phyloP scores from a whole-genome alignment of 2,888 invertebrate genomes.

The Drosophila seclusa region DNA sequence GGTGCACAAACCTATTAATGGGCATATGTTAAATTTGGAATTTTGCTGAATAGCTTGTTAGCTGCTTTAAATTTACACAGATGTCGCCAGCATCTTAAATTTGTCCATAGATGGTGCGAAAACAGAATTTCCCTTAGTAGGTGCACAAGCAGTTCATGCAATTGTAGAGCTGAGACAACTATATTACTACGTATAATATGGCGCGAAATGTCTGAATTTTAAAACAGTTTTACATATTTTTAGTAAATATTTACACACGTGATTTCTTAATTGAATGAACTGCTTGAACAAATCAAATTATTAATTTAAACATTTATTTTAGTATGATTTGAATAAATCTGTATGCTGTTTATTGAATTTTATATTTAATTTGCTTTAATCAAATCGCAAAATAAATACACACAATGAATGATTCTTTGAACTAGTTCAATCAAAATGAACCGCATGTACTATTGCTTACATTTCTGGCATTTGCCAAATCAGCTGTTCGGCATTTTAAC shows the following conservation, averaged over 20 bases:
- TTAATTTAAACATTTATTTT: background rate
- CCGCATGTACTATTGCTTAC: background rate
- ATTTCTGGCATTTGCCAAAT: slow-evolving; percentile 6
- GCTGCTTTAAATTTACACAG: background rate
- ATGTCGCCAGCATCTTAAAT: background rate
- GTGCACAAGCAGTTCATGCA: background rate
- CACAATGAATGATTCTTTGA: background rate
- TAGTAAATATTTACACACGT: background rate
- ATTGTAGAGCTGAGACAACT: background rate
- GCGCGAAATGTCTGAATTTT: background rate
- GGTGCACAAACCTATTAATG: too few relatives aligned
- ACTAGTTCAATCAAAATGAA: slow-evolving; percentile 9
- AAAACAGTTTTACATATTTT: background rate
- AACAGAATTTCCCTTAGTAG: background rate
- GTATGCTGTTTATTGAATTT: background rate
- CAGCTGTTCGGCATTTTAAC: slow-evolving; percentile 53
- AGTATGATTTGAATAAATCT: background rate
- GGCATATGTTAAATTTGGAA: too few relatives aligned
- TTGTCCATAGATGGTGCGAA: background rate
- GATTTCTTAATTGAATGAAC: background rate
- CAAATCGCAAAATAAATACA: background rate
- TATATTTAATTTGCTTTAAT: background rate
- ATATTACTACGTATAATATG: background rate
- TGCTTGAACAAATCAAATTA: background rate
- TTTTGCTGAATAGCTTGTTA: background rate